Evolutionary conservation across 2,113 vertebrate species (phyloP).

Genomic region (Psilopogon haemacephalus): DNA sequence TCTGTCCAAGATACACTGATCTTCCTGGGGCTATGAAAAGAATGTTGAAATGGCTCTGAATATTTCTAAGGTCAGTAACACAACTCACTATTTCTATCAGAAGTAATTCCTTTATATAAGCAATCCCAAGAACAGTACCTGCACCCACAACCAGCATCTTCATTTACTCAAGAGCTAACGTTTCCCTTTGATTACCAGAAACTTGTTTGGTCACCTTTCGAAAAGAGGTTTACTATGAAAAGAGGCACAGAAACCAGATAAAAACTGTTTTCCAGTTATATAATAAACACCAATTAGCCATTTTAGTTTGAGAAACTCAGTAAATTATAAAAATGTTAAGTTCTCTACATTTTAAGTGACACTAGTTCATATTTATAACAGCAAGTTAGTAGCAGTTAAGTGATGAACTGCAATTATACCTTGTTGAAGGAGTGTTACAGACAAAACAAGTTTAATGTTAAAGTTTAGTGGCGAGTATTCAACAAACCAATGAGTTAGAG

Average conservation of each 20-base stretch:
- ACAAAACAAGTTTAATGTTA: slow-evolving; percentile 61
- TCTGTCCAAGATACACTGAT: neutral
- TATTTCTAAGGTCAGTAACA: neutral
- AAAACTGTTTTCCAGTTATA: slow-evolving; percentile 52
- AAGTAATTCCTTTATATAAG: neutral
- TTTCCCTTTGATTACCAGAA: slow-evolving; percentile 9
- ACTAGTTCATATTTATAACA: slow-evolving; percentile 75
- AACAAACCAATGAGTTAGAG: slow-evolving; percentile 74
- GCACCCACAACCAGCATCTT: neutral
- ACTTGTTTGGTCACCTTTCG: slow-evolving; percentile 61
- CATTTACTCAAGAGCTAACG: neutral
- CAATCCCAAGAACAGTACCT: slow-evolving; percentile 19
- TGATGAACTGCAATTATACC: slow-evolving; percentile 71
- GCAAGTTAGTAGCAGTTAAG: slow-evolving; percentile 76
- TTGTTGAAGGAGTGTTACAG: slow-evolving; percentile 63
- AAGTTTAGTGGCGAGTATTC: slow-evolving; percentile 73
- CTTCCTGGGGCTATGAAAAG: neutral
- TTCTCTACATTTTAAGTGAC: slow-evolving; percentile 52
- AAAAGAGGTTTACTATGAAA: slow-evolving; percentile 40
- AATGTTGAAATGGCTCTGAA: neutral
- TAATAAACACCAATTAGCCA: slow-evolving; percentile 66
- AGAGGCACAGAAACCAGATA: slow-evolving; percentile 44
- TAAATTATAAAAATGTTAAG: slow-evolving; percentile 42
- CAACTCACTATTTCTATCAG: neutral
- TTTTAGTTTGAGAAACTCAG: slow-evolving; percentile 68